Conservation (phyloP, 35 echinoderm and acorn worm species). For the Lytechinus pictus region DNA sequence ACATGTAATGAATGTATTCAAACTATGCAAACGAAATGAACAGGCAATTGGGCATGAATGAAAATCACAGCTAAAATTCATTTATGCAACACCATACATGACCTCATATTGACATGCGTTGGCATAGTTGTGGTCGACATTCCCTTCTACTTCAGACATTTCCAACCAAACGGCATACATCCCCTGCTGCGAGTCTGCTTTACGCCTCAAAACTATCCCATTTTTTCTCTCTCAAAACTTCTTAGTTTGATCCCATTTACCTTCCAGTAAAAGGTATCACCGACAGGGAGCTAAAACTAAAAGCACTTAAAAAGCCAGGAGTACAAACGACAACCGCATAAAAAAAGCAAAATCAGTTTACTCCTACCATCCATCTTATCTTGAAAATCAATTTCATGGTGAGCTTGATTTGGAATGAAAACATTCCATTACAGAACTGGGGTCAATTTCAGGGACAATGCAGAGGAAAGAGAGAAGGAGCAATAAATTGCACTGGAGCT, state of each 20-base stretch:
- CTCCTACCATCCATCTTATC: not conserved
- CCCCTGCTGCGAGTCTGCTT: not conserved
- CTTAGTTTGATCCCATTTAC: not conserved
- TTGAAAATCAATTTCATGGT: not conserved
- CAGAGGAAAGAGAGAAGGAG: not conserved
- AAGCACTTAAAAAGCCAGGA: not conserved
- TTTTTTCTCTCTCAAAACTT: not conserved
- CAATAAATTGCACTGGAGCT: not conserved
- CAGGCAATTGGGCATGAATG: not conserved
- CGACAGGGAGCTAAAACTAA: not conserved
- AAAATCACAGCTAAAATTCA: constrained; percentile 6
- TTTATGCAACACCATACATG: constrained; percentile 4
- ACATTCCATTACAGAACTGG: not conserved
- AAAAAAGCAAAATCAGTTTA: not conserved
- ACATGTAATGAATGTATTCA: not conserved
- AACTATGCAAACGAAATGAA: not conserved
- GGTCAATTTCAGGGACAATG: constrained; percentile 2
- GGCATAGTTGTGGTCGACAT: not conserved
- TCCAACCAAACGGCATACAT: not conserved
- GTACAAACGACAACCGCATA: not conserved
- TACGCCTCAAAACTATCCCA: not conserved
- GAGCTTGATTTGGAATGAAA: not conserved
- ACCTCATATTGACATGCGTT: not conserved
- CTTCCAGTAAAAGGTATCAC: not conserved
- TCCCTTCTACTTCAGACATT: not conserved